Percentiles rank a stretch among this genome's conserved stretches.
Conservation (phyloP, 2,797 vertebrate species). For the Lepus townsendii region DNA sequence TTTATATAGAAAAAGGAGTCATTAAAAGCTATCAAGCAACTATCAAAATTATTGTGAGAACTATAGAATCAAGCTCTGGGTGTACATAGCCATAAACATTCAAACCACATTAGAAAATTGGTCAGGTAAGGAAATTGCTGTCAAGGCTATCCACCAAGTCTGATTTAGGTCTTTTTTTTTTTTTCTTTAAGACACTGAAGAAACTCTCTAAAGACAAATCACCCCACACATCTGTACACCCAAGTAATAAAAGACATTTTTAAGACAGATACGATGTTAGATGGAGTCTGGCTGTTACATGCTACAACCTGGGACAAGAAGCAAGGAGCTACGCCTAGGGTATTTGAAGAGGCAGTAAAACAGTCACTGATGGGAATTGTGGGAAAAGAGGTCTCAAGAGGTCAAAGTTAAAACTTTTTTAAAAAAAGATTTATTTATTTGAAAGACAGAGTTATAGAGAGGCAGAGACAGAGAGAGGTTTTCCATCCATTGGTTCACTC, state of each 20-base stretch:
- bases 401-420: no score
- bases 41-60: neutral
- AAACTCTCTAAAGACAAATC: neutral
- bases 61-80: neutral
- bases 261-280: neutral
- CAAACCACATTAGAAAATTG: neutral
- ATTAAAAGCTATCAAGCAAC: neutral
- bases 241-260: neutral
- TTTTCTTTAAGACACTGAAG: neutral
- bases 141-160: neutral
- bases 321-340: neutral
- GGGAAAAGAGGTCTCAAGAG: neutral
- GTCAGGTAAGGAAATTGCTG: neutral
- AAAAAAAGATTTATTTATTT: no score
- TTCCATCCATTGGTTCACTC: no score
- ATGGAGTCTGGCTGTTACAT: neutral
- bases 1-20: neutral
- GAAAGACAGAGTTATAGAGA: no score
- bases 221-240: neutral
- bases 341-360: slow-evolving; percentile 11
- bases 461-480: no score
- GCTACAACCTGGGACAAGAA: neutral
- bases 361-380: neutral
- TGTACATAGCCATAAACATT: neutral
- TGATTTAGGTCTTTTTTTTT: neutral